Evolutionary conservation across 1,140 invertebrate species (phyloP).

Genomic region (Campoletis sonorensis): DNA sequence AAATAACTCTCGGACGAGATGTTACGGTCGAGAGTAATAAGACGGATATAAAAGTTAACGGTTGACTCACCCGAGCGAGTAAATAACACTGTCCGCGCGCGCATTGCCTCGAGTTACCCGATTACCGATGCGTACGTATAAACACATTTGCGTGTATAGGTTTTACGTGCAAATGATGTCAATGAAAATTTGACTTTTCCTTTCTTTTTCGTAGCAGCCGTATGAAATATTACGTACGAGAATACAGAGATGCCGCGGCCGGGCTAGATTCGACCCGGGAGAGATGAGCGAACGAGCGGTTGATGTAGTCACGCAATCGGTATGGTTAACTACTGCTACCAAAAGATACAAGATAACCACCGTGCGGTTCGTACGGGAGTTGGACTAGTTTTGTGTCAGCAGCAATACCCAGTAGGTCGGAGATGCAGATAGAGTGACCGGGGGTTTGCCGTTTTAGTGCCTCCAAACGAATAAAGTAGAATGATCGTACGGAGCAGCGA

Average conservation of each 20-base stretch:
- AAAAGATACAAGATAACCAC: not conserved
- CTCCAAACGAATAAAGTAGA: conserved; percentile 15
- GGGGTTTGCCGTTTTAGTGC: conserved; percentile 17
- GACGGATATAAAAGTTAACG: conserved; percentile 38
- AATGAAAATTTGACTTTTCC: conserved; percentile 50
- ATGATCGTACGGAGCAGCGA: conserved; percentile 29
- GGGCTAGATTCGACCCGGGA: conserved; percentile 37
- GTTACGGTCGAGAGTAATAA: conserved; percentile 29
- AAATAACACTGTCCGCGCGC: conserved; percentile 33
- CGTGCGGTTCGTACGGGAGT: conserved; percentile 1
- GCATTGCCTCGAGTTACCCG: conserved; percentile 27
- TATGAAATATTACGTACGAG: conserved; percentile 43
- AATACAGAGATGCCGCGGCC: conserved; percentile 4
- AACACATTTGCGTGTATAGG: not conserved
- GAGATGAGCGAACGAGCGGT: conserved; percentile 47
- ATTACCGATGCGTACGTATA: not conserved
- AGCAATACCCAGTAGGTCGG: not conserved
- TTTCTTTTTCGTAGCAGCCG: too few relatives aligned
- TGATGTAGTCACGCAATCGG: conserved; percentile 34
- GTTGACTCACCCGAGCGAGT: conserved; percentile 37
- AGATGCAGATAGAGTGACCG: not conserved
- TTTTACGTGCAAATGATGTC: conserved; percentile 26
- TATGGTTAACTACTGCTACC: not conserved
- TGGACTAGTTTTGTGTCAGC: not conserved
- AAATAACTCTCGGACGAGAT: conserved; percentile 33